These are phyloP conservation scores for Rhinichthys klamathensis DNA, from an alignment of 2,113 vertebrate species.

Conservation along the genomic window DNA sequence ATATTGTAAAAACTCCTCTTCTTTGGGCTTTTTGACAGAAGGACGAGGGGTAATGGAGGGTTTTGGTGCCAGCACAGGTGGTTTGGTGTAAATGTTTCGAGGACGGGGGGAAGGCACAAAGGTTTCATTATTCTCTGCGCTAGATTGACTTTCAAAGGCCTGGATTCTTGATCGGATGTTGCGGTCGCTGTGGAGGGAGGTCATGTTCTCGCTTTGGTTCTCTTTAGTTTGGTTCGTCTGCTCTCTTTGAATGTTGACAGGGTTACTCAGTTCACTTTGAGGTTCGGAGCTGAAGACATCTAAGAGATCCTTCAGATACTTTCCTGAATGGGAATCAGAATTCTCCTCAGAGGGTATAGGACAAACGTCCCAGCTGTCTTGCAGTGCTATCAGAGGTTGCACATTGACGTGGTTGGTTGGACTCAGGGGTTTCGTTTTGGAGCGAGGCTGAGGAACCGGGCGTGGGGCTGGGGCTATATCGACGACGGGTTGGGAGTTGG, in stretches of 20 bases:
- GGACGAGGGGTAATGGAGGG: constrained; percentile 79
- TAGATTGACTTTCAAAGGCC: constrained; percentile 85
- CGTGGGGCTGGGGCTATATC: constrained; percentile 50
- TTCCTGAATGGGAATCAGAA: constrained; percentile 50
- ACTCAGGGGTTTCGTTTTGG: constrained; percentile 77
- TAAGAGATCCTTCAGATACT: constrained; percentile 71
- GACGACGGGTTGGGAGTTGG: not conserved
- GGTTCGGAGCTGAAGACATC: constrained; percentile 70
- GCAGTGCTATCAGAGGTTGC: constrained; percentile 66
- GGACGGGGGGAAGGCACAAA: constrained; percentile 75
- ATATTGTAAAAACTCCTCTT: constrained; percentile 69
- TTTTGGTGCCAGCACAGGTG: constrained; percentile 78
- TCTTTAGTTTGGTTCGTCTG: constrained; percentile 38
- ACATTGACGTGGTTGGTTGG: constrained; percentile 70
- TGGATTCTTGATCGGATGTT: constrained; percentile 86
- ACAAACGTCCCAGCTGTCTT: constrained; percentile 61
- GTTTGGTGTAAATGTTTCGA: constrained; percentile 73
- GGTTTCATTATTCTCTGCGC: constrained; percentile 60
- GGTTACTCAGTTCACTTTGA: constrained; percentile 52
- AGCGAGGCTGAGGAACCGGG: constrained; percentile 88
- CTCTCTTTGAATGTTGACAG: constrained; percentile 28
- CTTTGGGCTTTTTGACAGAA: constrained; percentile 69
- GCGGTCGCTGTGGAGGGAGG: constrained; percentile 76
- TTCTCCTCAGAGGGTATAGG: constrained; percentile 4
- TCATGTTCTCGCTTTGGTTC: constrained; percentile 76